Evolutionary conservation across 2,113 vertebrate species (phyloP), one percentile per base, ranked within the genome.

Genomic region (Mus pahari): DNA sequence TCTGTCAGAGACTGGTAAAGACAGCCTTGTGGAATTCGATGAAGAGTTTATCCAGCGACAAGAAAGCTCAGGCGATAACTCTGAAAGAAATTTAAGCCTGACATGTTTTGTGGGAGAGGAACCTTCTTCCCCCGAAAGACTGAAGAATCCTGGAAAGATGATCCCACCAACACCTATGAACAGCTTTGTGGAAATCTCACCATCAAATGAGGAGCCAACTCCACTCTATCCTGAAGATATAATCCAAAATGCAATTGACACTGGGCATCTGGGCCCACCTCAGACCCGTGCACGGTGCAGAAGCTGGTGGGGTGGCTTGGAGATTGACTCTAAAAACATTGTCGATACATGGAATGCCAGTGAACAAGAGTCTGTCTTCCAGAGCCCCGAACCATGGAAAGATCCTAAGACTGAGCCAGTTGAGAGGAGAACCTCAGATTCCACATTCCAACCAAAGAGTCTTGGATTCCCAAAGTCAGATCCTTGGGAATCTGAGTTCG

Each of bases 141-240:
- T 98, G 71, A 98, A 98, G 96, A 98, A 96, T 94, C 84, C 70
- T 81, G 98, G 99, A 75, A 98, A 98, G 55, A 98, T 98, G 92
- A 98, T 99, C 91, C 99, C 99, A 91, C 99, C 99, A 95, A 99
- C 99, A 87, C 99, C 99, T 48, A 98, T 99, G 98, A 99, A 99
- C 92, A 99, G 99, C 92, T 98, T 99, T 97, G 98, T 99, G 64
- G 99, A 99, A 96, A 98, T 98, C 86, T 99, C 99, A 89, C 99
- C 99, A 33, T 98, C 99, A 68, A 98, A 98, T 94, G 99, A 99
- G 95, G 99, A 98, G 0, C 98, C 98, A 33, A 96, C 98, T 94
- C 98, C 98, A 28, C 98, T 99, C 97, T 99, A 98, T 96, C 97
- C 99, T 94, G 99, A 99, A 98, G 98, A 99, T 91, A 94, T 99